Evolutionary conservation across 92 coral and sea anemone genomes (phyloP).

Genomic region (Parazoanthus atlanticus): DNA sequence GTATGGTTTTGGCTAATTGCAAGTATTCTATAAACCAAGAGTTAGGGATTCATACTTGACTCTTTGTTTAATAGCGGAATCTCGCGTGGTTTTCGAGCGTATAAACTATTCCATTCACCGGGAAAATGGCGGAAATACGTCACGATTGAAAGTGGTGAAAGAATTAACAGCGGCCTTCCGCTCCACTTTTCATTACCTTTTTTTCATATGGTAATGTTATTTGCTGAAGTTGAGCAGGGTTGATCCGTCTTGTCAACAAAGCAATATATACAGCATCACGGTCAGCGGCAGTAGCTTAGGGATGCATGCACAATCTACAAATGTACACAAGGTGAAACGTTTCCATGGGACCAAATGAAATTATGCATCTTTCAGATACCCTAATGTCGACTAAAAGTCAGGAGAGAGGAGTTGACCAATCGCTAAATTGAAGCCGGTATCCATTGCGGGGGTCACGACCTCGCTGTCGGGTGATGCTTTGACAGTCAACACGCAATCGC

Average conservation of each 20-base stretch:
- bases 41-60: too few relatives aligned
- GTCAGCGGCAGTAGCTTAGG: not conserved
- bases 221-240: not conserved
- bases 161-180: not conserved
- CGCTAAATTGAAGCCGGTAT: not conserved
- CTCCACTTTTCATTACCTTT: not conserved
- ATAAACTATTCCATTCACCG: not conserved
- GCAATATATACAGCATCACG: not conserved
- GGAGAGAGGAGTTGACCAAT: not conserved
- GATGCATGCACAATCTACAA: not conserved
- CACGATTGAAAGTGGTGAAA: not conserved
- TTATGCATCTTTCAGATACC: not conserved
- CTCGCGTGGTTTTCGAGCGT: too few relatives aligned
- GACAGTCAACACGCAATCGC: not conserved
- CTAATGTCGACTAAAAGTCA: not conserved
- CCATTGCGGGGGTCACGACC: not conserved
- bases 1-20: too few relatives aligned
- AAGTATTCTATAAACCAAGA: too few relatives aligned
- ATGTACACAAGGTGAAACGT: not conserved
- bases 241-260: not conserved
- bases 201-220: not conserved
- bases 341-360: too few relatives aligned
- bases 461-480: not conserved
- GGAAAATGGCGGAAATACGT: not conserved
- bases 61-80: too few relatives aligned